Evolutionary conservation across 2,888 invertebrate species (phyloP).

Genomic region (Pyrgus malvae): DNA sequence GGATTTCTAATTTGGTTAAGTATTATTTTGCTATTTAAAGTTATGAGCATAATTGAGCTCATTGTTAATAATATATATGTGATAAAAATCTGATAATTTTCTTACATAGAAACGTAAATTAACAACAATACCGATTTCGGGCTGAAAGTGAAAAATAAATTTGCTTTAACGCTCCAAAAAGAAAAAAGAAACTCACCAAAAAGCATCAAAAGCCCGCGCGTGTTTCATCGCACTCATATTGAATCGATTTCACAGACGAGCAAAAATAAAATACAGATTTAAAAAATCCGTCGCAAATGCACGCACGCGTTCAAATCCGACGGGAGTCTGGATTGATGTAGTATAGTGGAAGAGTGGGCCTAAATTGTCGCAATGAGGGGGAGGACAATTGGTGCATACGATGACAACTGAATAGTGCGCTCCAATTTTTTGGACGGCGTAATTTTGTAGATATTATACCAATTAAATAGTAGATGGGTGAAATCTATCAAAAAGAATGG

Average conservation of each 20-base stretch:
- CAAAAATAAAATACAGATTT: slow-evolving; percentile 31
- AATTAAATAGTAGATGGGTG: no score
- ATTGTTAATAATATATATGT: no score
- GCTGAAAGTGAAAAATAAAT: no score
- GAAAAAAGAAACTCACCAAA: slow-evolving; percentile 57
- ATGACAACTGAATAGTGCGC: slow-evolving; percentile 37
- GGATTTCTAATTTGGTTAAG: no score
- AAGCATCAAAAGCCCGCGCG: slow-evolving; percentile 48
- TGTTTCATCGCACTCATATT: slow-evolving; percentile 54
- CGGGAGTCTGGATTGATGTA: slow-evolving; percentile 17
- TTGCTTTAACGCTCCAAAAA: no score
- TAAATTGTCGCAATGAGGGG: slow-evolving; percentile 55
- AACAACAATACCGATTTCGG: no score
- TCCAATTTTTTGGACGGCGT: slow-evolving; percentile 1
- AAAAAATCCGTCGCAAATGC: slow-evolving; percentile 11
- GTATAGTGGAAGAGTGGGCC: slow-evolving; percentile 12
- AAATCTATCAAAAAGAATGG: no score
- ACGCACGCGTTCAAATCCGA: slow-evolving; percentile 21
- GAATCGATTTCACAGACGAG: slow-evolving; percentile 15
- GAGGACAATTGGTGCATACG: slow-evolving; percentile 61
- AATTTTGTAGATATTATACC: slow-evolving; percentile 1
- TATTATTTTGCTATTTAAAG: no score
- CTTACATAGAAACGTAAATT: no score
- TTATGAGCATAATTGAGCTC: no score
- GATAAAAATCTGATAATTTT: no score